Conservation (phyloP, 2,797 vertebrate species). For the Sternotherus odoratus region DNA sequence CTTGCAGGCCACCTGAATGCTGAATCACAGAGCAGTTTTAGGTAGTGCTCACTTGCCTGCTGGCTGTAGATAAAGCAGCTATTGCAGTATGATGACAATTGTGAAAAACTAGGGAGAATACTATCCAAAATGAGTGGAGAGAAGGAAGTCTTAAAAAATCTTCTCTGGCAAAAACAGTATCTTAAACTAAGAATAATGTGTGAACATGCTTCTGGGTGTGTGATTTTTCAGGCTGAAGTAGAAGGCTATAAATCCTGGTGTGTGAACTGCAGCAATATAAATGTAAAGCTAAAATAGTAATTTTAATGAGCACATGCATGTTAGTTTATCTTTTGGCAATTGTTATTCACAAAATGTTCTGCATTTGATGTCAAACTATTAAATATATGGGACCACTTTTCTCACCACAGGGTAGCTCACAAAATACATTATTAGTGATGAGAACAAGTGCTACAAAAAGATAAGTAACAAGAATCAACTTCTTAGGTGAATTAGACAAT, state of each 20-base stretch:
- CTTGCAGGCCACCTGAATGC: conserved; percentile 37
- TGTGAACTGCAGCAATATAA: background rate
- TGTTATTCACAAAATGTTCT: background rate
- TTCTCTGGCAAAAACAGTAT: background rate
- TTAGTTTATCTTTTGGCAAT: background rate
- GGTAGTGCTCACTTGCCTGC: conserved; percentile 3
- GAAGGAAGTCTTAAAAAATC: background rate
- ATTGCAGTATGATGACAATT: background rate
- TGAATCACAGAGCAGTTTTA: conserved; percentile 64
- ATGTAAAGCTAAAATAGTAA: background rate
- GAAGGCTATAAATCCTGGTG: background rate
- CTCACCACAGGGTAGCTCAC: background rate
- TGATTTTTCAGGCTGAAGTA: background rate
- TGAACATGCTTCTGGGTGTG: background rate
- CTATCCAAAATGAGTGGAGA: background rate
- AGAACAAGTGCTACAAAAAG: background rate
- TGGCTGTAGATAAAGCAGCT: background rate
- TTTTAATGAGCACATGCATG: rapidly evolving
- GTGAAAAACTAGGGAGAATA: background rate
- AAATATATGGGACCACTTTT: background rate
- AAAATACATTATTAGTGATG: background rate
- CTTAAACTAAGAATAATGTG: background rate
- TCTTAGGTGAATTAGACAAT: background rate
- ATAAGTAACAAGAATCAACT: background rate
- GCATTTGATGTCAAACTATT: background rate